phyloP scores from a whole-genome alignment of 2,888 invertebrate species.

The Acanthosoma haemorrhoidale region DNA sequence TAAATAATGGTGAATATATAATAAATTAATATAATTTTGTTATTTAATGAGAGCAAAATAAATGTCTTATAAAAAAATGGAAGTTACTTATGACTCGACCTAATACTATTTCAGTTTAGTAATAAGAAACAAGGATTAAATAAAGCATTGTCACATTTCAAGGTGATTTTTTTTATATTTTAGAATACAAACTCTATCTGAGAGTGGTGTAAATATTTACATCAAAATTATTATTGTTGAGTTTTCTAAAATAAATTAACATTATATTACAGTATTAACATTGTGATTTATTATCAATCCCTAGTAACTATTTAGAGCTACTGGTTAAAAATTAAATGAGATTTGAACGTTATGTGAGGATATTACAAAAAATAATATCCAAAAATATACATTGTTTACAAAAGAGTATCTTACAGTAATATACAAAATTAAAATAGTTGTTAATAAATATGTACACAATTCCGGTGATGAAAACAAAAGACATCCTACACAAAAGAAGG shows the following conservation, averaged over 20 bases:
- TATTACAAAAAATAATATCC: too few species aligned
- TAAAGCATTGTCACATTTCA: too few species aligned
- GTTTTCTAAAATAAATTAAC: not conserved
- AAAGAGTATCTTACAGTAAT: slow-evolving; percentile 24
- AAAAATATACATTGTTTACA: slow-evolving; percentile 17
- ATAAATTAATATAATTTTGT: too few species aligned
- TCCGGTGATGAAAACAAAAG: not conserved
- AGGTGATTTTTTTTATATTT: too few species aligned
- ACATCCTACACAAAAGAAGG: not conserved
- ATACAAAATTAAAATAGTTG: slow-evolving; percentile 14
- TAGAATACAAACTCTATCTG: slow-evolving; percentile 8
- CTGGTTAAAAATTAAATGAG: not conserved
- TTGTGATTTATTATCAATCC: too few species aligned
- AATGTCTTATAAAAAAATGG: too few species aligned
- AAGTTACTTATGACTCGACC: too few species aligned
- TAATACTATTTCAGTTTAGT: too few species aligned
- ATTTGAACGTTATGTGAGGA: too few species aligned
- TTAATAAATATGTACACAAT: slow-evolving; percentile 17
- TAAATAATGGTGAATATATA: too few species aligned
- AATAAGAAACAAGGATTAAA: too few species aligned
- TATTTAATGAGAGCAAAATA: too few species aligned
- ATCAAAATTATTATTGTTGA: not conserved
- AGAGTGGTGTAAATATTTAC: not conserved
- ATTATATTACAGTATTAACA: slow-evolving; percentile 11
- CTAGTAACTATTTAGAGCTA: slow-evolving; percentile 6